phyloP scores from a whole-genome alignment of 2,888 invertebrate genomes.

The Euplexia lucipara region DNA sequence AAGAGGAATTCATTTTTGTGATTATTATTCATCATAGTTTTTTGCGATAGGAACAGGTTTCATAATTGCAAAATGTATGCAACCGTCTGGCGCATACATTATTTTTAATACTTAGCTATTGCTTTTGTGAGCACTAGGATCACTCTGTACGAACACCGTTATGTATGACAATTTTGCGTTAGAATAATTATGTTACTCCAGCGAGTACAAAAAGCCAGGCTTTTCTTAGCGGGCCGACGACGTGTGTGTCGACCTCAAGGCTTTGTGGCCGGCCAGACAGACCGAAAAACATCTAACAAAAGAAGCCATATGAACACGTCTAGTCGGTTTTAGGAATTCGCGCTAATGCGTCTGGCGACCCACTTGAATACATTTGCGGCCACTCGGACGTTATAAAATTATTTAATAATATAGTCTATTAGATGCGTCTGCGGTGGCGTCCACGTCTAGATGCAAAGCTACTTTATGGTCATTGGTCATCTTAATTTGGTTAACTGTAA shows the following conservation, averaged over 20 bases:
- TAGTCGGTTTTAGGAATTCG: conserved; percentile 82
- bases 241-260: conserved; percentile 68
- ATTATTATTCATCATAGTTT: conserved; percentile 42
- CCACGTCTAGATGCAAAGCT: conserved; percentile 47
- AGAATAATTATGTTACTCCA: conserved; percentile 56
- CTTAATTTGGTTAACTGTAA: conserved; percentile 51
- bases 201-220: conserved; percentile 55
- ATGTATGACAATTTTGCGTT: conserved; percentile 54
- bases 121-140: conserved; percentile 41
- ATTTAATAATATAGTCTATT: conserved; percentile 72
- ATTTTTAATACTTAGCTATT: conserved; percentile 30
- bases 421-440: conserved; percentile 62
- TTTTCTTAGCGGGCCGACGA: conserved; percentile 63
- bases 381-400: conserved; percentile 69
- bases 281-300: conserved; percentile 79
- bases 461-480: conserved; percentile 39
- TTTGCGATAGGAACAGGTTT: conserved; percentile 53
- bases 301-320: conserved; percentile 78
- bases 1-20: conserved; percentile 35
- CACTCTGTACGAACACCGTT: conserved; percentile 47
- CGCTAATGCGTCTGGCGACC: conserved; percentile 88
- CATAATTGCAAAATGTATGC: conserved; percentile 49
- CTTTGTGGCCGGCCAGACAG: conserved; percentile 71
- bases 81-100: conserved; percentile 46
- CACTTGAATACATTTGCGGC: conserved; percentile 78